Conservation (phyloP, 2,797 vertebrate genomes). For the Buceros bicornis region DNA sequence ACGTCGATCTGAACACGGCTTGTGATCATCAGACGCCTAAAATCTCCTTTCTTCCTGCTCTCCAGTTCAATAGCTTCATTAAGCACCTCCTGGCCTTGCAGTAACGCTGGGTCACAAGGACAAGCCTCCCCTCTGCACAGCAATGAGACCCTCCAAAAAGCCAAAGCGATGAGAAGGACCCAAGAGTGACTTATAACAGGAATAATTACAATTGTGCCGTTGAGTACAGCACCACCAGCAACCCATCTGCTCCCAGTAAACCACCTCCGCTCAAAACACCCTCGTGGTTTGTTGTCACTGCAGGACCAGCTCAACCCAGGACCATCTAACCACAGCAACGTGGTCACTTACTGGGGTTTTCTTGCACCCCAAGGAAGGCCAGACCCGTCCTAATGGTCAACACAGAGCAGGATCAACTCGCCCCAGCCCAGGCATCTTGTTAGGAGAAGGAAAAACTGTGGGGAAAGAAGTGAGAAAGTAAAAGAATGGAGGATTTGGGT, state of each 20-base stretch:
- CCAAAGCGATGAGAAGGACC: not conserved
- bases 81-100: not conserved
- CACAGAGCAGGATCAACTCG: fast-evolving
- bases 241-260: not conserved
- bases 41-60: not conserved
- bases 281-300: fast-evolving
- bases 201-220: not conserved
- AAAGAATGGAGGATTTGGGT: not conserved
- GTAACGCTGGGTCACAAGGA: not conserved
- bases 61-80: not conserved
- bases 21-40: not conserved
- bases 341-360: not conserved
- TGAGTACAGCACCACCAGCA: not conserved
- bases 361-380: not conserved
- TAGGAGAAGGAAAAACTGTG: not conserved
- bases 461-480: not conserved
- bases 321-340: not conserved
- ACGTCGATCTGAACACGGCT: fast-evolving
- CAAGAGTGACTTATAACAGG: not conserved
- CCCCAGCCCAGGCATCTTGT: not conserved
- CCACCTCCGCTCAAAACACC: not conserved
- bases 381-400: not conserved
- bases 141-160: not conserved
- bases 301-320: not conserved
- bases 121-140: not conserved